Evolutionary conservation across 2,888 invertebrate species (phyloP).

Genomic region (Lycia hirtaria): DNA sequence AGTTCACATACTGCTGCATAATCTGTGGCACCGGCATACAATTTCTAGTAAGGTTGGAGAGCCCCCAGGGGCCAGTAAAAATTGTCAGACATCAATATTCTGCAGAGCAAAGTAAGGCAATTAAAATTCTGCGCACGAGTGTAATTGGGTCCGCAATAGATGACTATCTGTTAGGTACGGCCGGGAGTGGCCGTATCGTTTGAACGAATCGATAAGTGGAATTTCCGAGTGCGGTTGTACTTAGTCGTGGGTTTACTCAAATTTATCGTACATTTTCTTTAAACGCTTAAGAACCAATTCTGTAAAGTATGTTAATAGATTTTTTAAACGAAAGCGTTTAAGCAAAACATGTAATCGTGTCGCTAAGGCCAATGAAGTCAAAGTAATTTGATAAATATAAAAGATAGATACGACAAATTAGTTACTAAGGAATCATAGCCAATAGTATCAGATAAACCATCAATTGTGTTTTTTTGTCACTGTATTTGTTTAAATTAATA

Average conservation of each 20-base stretch:
- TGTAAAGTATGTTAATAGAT: background rate
- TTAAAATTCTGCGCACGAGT: constrained; percentile 58
- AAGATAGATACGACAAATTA: background rate
- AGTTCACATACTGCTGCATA: background rate
- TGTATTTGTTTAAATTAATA: no score
- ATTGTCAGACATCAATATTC: constrained; percentile 52
- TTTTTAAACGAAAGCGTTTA: background rate
- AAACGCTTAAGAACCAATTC: background rate
- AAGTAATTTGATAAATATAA: constrained; percentile 1
- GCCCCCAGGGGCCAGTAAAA: constrained; percentile 3
- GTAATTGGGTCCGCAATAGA: constrained; percentile 53
- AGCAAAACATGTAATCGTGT: background rate
- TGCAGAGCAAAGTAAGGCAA: constrained; percentile 40
- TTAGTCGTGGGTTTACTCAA: background rate
- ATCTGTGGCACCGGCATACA: background rate
- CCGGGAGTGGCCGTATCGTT: constrained; percentile 11
- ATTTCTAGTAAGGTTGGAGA: background rate
- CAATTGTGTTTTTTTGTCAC: no score
- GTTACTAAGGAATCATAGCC: background rate
- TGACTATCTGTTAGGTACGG: constrained; percentile 26
- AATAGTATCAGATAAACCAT: background rate
- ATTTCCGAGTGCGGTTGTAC: background rate
- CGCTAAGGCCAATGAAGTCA: constrained; percentile 2
- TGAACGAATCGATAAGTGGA: constrained; percentile 1
- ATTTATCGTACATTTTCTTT: background rate